Evolutionary conservation across 1,140 invertebrate genomes (phyloP), one percentile per base, ranked within the genome.

Genomic region (Vollenhovia emeryi): DNA sequence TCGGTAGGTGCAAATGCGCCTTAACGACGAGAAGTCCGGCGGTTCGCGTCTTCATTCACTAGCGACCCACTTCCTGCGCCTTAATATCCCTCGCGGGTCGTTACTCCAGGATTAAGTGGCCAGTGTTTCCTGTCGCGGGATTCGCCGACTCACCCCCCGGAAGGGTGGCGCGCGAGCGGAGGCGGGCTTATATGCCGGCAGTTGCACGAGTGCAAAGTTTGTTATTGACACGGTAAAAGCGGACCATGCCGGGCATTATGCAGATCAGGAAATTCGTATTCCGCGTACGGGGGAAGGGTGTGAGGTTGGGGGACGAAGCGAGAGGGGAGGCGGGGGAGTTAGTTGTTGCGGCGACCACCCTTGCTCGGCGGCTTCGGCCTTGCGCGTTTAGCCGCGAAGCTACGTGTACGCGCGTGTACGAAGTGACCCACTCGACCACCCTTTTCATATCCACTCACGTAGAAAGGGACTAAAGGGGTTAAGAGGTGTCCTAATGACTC

Each of bases 231-330:
- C 62, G 48, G 43, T 36, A 55, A 80, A 79, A 88, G 55, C 79
- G n/a, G 64, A 84, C 55, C 55, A 21, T n/a, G 48, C 33, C 69
- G 57, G 83, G 78, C 85, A 87, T 88, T 91, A 88, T 90, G 88
- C 87, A 88, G 88, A 91, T 90, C 82, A 55, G 76, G 59, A 50
- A 64, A 90, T 90, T 91, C 82, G 73, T 84, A 90, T 90, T 86
- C 48, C 57, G 45, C 30, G 21, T 59, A n/a, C 30, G 18, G 33
- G 13, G 18, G 3, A 9, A 27, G 9, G 18, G 4, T 18, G 1
- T 24, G n/a, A 73, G 69, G 13, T 0, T 66, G 40, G 18, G n/a
- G 13, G 6, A 21, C 48, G 24, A 30, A 50, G 48, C 15, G 15
- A 15, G 62, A 0, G 13, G 59, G n/a, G n/a, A 5, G 2, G 13